Conservation (phyloP, 2,797 vertebrate genomes). For the Spizella passerina region DNA sequence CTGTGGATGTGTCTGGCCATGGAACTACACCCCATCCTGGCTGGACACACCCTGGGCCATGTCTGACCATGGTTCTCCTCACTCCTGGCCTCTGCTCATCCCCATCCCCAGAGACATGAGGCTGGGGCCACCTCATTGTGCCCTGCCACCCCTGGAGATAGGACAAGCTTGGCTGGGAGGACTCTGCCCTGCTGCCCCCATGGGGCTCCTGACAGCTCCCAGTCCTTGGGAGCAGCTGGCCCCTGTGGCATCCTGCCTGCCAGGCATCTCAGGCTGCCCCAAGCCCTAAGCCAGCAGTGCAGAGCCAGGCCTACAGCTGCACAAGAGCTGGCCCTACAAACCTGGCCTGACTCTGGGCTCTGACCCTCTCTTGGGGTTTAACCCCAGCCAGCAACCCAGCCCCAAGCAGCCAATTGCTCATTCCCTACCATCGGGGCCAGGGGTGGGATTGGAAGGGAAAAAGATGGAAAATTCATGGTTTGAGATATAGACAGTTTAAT, state of each 20-base stretch:
- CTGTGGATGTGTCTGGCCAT: accelerated
- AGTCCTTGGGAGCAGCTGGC: not conserved
- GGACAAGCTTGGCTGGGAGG: not conserved
- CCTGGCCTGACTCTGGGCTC: not conserved
- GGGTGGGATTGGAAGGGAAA: not conserved
- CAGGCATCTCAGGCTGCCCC: not conserved
- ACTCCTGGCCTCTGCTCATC: not conserved
- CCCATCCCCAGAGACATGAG: not conserved
- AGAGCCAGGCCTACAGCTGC: not conserved
- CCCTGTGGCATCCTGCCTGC: accelerated
- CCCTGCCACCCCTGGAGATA: accelerated
- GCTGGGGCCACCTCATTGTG: not conserved
- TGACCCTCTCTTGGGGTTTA: not conserved
- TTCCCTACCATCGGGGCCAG: accelerated
- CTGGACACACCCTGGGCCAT: not conserved
- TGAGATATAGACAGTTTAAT: not conserved
- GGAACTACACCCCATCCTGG: not conserved
- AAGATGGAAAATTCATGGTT: not conserved
- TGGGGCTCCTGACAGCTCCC: accelerated
- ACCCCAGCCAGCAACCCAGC: not conserved
- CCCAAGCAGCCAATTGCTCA: accelerated
- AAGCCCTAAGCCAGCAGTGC: not conserved
- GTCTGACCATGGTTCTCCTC: not conserved
- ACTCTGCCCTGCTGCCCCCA: not conserved
- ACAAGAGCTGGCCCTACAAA: not conserved